Evolutionary conservation across 92 coral and sea anemone genomes (phyloP).

Genomic region (Meandrina meandrites): DNA sequence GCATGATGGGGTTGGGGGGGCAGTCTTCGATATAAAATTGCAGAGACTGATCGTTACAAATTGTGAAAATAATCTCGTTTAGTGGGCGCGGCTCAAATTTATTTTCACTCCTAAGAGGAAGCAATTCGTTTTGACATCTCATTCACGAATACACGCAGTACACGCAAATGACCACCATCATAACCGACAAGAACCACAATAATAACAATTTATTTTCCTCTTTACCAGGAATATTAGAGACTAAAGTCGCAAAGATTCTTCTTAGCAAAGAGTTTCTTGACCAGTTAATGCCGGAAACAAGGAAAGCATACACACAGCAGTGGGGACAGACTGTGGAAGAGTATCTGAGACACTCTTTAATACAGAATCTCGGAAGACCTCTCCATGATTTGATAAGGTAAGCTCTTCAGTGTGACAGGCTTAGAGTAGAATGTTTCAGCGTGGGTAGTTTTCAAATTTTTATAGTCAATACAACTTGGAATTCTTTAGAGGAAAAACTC

Average conservation of each 20-base stretch:
- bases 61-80: not conserved
- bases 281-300: not conserved
- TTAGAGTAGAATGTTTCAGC: not conserved
- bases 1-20: not conserved
- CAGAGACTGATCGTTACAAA: not conserved
- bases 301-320: not conserved
- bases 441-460: not conserved
- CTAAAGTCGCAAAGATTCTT: conserved; percentile 7
- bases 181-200: not conserved
- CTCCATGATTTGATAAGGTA: conserved; percentile 24
- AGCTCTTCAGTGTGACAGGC: not conserved
- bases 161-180: not conserved
- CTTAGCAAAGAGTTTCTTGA: conserved; percentile 9
- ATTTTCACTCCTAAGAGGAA: not conserved
- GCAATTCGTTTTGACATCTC: not conserved
- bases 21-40: not conserved
- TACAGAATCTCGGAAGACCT: conserved; percentile 17
- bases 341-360: not conserved
- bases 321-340: conserved; percentile 9
- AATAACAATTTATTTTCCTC: not conserved
- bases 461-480: too few relatives aligned
- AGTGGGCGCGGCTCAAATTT: not conserved
- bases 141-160: not conserved
- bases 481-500: too few relatives aligned
- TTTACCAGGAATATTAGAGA: conserved; percentile 14